Percentiles rank a stretch among this genome's conserved stretches.
These are phyloP conservation scores for Diadophis punctatus DNA, from an alignment of 2,113 vertebrate species.

Conservation along the genomic window DNA sequence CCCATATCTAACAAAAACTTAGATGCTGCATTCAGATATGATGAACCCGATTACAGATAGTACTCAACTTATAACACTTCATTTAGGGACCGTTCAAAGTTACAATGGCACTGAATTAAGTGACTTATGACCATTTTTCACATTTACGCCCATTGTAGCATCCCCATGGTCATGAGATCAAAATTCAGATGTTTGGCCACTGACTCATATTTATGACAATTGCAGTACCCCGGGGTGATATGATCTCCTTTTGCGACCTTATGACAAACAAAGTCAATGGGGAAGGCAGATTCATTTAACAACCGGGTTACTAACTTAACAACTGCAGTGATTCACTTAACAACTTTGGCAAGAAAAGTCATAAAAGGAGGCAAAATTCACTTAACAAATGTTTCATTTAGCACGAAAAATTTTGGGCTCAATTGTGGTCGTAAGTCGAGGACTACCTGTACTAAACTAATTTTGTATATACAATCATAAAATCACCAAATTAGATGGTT, in stretches of 20 bases:
- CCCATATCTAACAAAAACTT: background rate
- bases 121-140: background rate
- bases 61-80: background rate
- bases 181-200: background rate
- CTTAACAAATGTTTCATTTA: background rate
- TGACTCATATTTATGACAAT: background rate
- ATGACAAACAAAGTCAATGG: background rate
- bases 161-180: background rate
- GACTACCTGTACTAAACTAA: background rate
- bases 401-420: background rate
- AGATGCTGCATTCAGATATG: background rate
- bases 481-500: background rate
- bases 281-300: background rate
- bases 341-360: background rate
- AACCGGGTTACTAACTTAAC: background rate
- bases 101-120: background rate
- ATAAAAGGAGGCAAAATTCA: background rate
- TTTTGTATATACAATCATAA: background rate
- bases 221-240: background rate
- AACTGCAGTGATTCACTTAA: background rate
- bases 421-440: background rate
- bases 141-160: background rate
- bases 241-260: background rate
- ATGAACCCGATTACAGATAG: background rate
- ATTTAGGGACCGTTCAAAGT: background rate